Base-by-base conservation (phyloP, 2,797 vertebrate genomes). In the Enteromius unitaeniatus region DNA sequence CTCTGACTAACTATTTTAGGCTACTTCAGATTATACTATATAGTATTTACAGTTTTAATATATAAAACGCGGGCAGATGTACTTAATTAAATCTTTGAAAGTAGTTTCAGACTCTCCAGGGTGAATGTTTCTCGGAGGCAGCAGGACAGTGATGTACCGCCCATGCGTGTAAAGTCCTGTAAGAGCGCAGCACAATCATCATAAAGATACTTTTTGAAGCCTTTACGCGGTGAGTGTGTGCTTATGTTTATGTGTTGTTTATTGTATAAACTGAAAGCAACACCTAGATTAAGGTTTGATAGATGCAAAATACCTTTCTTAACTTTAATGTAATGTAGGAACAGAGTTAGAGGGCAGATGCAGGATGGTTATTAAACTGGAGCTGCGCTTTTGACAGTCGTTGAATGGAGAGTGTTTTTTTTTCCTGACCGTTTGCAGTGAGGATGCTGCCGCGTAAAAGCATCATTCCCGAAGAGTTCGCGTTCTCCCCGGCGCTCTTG, bases 381-480 rank as follows among this genome's bases (percentile, higher is more conserved):
- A 23, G 40, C 19, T 26, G 69, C 45, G 58, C 47, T 62, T 26
- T 76, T 82, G 81, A 82, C 60, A 65, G 21, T 26, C 11, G 42
- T 42, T 53, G 28, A 65, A 34, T 65, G 53, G 69, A 67, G 31
- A 55, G 11, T 11, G 10, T 28, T 76, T 67, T 28, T 76, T 67
- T n/a, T 82, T 68, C n/a, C 58, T 67, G 10, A 65, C 28, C 58
- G 49, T 78, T 21, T 49, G n/a, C 2, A 1, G 1, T 26, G 58
- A 94, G 75, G 85, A 99, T 99, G 98, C 31, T 99, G 95, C 95
- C 98, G 72, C 94, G 98, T 4, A 99, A 99, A 86, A 99, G 98
- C 93, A 99, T 99, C 84, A 99, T 99, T 89, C 98, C 98, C 0
- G 98, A 99, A 93, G 98, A 99, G 91, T 99, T 97, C 79, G 96